These are phyloP conservation scores for Pedicia rivosa DNA, from an alignment of 2,888 invertebrate genomes.

Conservation along the genomic window DNA sequence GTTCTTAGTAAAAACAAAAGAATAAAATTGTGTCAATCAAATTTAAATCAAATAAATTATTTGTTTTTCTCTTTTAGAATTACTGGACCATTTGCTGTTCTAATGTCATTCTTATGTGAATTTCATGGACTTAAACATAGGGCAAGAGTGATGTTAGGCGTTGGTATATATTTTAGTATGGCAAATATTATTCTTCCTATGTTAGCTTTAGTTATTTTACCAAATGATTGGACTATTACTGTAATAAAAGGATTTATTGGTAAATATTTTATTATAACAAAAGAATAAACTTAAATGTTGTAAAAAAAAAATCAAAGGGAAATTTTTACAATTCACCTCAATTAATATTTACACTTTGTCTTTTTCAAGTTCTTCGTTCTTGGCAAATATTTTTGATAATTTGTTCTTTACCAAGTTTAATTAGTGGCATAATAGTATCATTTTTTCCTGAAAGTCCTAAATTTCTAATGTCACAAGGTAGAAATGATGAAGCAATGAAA, in stretches of 20 bases:
- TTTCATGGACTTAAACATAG: conserved; percentile 50
- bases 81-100: conserved; percentile 56
- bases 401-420: conserved; percentile 42
- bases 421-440: conserved; percentile 42
- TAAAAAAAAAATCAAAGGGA: no score
- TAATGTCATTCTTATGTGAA: conserved; percentile 56
- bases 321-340: no score
- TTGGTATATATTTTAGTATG: conserved; percentile 48
- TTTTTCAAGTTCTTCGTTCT: conserved; percentile 33
- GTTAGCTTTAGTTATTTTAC: conserved; percentile 56
- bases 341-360: no score
- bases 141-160: conserved; percentile 43
- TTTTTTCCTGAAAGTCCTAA: conserved; percentile 64
- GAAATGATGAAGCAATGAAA: conserved; percentile 45
- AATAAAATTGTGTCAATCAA: no score
- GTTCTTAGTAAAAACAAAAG: no score
- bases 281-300: no score
- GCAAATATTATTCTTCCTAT: conserved; percentile 47
- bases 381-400: conserved; percentile 46
- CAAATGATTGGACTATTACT: conserved; percentile 36
- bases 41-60: no score
- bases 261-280: conserved; percentile 15
- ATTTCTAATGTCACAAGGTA: conserved; percentile 53
- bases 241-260: conserved; percentile 28
- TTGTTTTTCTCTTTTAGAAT: conserved; percentile 26